Evolutionary conservation across 2,888 invertebrate species (phyloP).

Genomic region (Drosophila neotestacea): DNA sequence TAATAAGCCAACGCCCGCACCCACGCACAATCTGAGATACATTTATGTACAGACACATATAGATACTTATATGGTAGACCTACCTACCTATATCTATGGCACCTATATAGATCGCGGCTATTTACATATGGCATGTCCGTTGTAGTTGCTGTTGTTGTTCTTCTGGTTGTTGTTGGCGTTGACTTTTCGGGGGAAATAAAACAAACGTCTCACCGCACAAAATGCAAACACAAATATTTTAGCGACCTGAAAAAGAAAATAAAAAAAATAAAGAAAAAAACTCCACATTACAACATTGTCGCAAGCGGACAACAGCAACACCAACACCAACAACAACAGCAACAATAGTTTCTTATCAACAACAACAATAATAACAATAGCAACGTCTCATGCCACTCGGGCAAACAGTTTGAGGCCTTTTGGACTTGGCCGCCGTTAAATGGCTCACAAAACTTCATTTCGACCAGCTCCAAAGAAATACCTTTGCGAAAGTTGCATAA

Average conservation of each 20-base stretch:
- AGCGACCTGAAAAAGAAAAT: slow-evolving; percentile 57
- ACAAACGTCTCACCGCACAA: slow-evolving; percentile 45
- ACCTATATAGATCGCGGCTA: slow-evolving; percentile 69
- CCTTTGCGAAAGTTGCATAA: no score
- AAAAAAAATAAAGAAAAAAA: slow-evolving; percentile 10
- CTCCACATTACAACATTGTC: slow-evolving; percentile 55
- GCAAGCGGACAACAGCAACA: slow-evolving; percentile 39
- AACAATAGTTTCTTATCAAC: slow-evolving; percentile 54
- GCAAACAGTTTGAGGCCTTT: slow-evolving; percentile 52
- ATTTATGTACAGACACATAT: slow-evolving; percentile 32
- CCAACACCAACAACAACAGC: slow-evolving; percentile 32
- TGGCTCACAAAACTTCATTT: slow-evolving; percentile 13
- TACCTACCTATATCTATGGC: slow-evolving; percentile 51
- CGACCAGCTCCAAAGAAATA: not conserved
- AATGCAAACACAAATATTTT: slow-evolving; percentile 69
- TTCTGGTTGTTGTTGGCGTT: slow-evolving; percentile 33
- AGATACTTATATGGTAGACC: slow-evolving; percentile 53
- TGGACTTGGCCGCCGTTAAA: slow-evolving; percentile 36
- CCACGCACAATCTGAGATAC: slow-evolving; percentile 56
- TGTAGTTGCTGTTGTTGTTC: slow-evolving; percentile 22
- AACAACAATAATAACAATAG: slow-evolving; percentile 41
- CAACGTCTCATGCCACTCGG: slow-evolving; percentile 39
- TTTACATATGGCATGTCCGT: slow-evolving; percentile 71
- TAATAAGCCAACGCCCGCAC: slow-evolving; percentile 72
- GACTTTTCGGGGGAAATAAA: slow-evolving; percentile 67